Evolutionary conservation across 2,888 invertebrate genomes (phyloP).

Genomic region (Koerneria pararmatus): DNA sequence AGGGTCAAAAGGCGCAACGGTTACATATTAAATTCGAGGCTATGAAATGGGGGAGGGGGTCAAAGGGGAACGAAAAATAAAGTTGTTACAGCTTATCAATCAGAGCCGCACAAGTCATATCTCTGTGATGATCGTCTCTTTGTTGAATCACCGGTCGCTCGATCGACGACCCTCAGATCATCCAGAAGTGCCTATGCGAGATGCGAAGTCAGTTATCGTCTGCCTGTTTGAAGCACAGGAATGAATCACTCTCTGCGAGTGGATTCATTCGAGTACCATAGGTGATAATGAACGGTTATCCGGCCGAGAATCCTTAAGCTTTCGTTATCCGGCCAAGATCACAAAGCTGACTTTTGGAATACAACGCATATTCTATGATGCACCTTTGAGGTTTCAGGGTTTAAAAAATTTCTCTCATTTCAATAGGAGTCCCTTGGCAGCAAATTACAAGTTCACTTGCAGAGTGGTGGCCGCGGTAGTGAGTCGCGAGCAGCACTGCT

Average conservation of each 20-base stretch:
- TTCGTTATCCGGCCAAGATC: too few species aligned
- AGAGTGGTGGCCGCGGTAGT: neutral
- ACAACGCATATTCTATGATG: too few species aligned
- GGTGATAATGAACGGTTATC: too few species aligned
- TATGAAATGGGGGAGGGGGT: neutral
- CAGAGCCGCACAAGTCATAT: neutral
- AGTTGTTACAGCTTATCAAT: conserved; percentile 5
- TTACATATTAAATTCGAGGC: too few species aligned
- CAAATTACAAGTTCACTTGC: too few species aligned
- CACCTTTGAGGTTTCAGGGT: neutral
- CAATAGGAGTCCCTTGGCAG: conserved; percentile 9
- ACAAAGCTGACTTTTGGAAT: too few species aligned
- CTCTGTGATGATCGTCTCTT: conserved; percentile 1
- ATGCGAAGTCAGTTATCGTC: conserved; percentile 12
- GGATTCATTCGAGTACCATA: too few species aligned
- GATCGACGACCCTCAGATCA: neutral
- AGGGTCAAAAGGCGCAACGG: too few species aligned
- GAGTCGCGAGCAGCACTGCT: conserved; percentile 15
- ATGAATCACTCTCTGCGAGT: neutral
- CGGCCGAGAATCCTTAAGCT: too few species aligned
- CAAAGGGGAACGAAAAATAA: neutral
- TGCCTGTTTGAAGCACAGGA: neutral
- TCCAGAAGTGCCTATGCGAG: conserved; percentile 7
- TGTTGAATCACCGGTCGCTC: conserved; percentile 5
- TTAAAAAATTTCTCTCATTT: neutral